A percentile compares a stretch with the other conserved stretches of the same genome.
Conservation (phyloP, 2,888 invertebrate genomes). For the Parnassius mnemosyne region DNA sequence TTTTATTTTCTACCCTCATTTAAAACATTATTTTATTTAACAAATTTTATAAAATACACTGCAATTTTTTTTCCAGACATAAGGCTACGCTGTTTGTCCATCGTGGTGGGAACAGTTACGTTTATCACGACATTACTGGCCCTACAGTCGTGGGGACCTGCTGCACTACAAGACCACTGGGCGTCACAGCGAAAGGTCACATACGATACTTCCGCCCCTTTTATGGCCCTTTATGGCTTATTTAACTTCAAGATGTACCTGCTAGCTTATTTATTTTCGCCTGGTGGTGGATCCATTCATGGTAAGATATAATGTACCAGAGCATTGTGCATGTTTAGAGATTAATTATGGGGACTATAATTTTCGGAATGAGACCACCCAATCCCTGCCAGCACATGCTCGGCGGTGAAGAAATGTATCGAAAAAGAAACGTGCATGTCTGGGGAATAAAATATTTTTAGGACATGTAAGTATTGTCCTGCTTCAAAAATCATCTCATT, state of each 20-base stretch:
- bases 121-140: constrained; percentile 88
- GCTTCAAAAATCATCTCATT: too few relatives aligned
- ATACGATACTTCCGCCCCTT: constrained; percentile 95
- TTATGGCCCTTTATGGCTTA: constrained; percentile 96
- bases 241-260: constrained; percentile 96
- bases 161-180: constrained; percentile 95
- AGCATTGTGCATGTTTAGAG: background rate
- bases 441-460: too few relatives aligned
- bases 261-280: constrained; percentile 97
- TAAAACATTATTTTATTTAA: too few relatives aligned
- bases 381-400: too few relatives aligned
- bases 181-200: constrained; percentile 92
- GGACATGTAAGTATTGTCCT: too few relatives aligned
- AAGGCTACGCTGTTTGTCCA: constrained; percentile 93
- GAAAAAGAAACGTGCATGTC: too few relatives aligned
- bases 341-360: too few relatives aligned
- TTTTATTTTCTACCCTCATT: too few relatives aligned
- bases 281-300: constrained; percentile 88
- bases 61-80: constrained; percentile 84
- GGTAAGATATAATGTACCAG: constrained; percentile 78
- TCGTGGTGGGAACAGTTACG: constrained; percentile 90
- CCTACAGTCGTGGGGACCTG: constrained; percentile 91
- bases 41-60: too few relatives aligned
- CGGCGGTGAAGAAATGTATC: too few relatives aligned
- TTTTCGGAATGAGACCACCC: too few relatives aligned